Conservation (phyloP, 2,797 vertebrate species). For the Peromyscus attwateri region DNA sequence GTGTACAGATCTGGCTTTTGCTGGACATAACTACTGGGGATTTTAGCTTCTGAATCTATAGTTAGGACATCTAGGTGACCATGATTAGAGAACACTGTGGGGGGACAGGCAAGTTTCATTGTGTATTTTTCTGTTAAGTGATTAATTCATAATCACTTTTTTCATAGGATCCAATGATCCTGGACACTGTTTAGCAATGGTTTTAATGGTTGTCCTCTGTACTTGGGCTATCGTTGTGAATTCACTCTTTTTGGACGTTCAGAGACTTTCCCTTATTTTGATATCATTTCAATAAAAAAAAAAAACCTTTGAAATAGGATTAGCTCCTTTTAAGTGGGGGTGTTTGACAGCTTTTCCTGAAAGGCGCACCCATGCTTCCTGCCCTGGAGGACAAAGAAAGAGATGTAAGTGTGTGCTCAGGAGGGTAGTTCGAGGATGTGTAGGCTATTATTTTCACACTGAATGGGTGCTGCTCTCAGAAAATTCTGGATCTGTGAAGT, state of each 20-base stretch:
- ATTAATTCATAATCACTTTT: neutral
- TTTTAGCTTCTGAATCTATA: slow-evolving; percentile 3
- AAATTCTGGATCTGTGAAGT: neutral
- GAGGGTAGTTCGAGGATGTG: slow-evolving; percentile 54
- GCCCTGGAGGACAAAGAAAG: slow-evolving; percentile 73
- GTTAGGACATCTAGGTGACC: neutral
- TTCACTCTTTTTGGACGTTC: slow-evolving; percentile 64
- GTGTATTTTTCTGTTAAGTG: neutral
- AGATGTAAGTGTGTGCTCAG: slow-evolving; percentile 58
- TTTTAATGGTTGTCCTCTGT: neutral
- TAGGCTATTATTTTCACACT: neutral
- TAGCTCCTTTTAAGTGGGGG: slow-evolving; percentile 63
- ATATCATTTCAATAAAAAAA: slow-evolving; percentile 70
- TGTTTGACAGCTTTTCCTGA: slow-evolving; percentile 72
- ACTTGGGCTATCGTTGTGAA: neutral
- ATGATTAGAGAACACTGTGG: neutral
- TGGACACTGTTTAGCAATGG: neutral
- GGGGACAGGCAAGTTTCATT: neutral
- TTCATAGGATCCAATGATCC: neutral
- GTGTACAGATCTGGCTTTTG: slow-evolving; percentile 83
- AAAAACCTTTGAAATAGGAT: slow-evolving; percentile 78
- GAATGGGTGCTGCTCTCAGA: neutral
- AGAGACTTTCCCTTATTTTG: slow-evolving; percentile 80
- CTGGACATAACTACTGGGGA: neutral
- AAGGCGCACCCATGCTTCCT: slow-evolving; percentile 78